Conservation (phyloP, 2,797 vertebrate species). For the Syngnathus rostellatus region DNA sequence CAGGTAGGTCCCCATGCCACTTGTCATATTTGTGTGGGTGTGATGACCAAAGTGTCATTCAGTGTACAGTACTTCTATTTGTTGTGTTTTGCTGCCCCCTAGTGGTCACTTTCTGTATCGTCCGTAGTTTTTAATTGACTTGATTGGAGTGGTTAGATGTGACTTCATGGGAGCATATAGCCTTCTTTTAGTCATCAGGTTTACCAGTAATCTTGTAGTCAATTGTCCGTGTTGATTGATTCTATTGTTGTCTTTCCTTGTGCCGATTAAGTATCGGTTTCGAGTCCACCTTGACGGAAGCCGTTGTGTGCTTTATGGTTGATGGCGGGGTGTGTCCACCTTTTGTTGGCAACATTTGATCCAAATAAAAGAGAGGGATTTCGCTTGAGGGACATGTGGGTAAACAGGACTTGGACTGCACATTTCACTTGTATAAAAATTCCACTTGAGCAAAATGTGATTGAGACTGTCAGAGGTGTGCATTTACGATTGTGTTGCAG, state of each 20-base stretch:
- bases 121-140: neutral
- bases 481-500: neutral
- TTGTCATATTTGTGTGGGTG: neutral
- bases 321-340: neutral
- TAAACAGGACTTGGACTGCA: neutral
- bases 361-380: neutral
- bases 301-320: neutral
- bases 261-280: neutral
- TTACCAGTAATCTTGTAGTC: conserved; percentile 16
- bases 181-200: conserved; percentile 1
- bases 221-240: conserved; percentile 10
- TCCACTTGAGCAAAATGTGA: too few relatives aligned
- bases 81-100: conserved; percentile 41
- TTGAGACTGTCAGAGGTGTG: neutral
- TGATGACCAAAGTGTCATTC: neutral
- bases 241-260: neutral
- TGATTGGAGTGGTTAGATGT: conserved; percentile 27
- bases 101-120: conserved; percentile 23
- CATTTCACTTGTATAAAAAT: neutral
- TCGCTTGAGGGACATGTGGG: neutral
- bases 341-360: neutral
- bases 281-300: neutral
- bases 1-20: conserved; percentile 63
- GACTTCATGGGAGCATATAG: conserved; percentile 17
- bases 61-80: neutral